These are phyloP conservation scores for Andrena flavipes DNA, from an alignment of 2,888 invertebrate species.

Conservation along the genomic window DNA sequence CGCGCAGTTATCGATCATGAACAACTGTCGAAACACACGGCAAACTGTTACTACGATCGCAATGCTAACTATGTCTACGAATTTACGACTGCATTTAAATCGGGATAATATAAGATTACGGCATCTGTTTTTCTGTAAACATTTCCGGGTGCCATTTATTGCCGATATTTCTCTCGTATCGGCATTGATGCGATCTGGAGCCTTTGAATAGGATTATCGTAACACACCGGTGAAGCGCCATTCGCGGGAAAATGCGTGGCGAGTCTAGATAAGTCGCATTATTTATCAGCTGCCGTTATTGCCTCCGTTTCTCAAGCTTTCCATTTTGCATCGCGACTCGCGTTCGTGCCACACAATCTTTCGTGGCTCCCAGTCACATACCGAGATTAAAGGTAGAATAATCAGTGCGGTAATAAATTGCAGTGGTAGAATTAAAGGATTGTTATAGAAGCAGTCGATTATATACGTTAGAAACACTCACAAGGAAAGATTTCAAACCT, in stretches of 20 bases:
- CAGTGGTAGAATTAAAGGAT: no score
- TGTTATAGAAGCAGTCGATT: no score
- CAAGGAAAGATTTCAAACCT: no score
- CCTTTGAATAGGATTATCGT: slow-evolving; percentile 55
- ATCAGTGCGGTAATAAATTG: slow-evolving; percentile 2
- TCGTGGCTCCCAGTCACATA: neutral
- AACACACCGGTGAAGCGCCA: slow-evolving; percentile 25
- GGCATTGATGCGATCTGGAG: slow-evolving; percentile 39
- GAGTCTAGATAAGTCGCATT: slow-evolving; percentile 34
- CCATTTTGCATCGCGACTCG: neutral
- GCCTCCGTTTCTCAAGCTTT: slow-evolving; percentile 18
- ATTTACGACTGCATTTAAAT: neutral
- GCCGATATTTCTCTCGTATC: slow-evolving; percentile 32
- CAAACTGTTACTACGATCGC: neutral
- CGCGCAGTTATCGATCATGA: slow-evolving; percentile 99
- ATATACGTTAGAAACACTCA: no score
- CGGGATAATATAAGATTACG: neutral
- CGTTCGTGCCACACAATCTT: neutral
- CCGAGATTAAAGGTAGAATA: slow-evolving; percentile 9
- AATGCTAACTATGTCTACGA: neutral
- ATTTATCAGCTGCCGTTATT: slow-evolving; percentile 21
- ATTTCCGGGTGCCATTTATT: slow-evolving; percentile 20
- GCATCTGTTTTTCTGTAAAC: neutral
- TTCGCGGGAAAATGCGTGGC: slow-evolving; percentile 33
- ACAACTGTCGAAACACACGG: slow-evolving; percentile 90